These are phyloP conservation scores for Lepidochitona cinerea DNA, from an alignment of 2,888 invertebrate genomes.

Conservation along the genomic window DNA sequence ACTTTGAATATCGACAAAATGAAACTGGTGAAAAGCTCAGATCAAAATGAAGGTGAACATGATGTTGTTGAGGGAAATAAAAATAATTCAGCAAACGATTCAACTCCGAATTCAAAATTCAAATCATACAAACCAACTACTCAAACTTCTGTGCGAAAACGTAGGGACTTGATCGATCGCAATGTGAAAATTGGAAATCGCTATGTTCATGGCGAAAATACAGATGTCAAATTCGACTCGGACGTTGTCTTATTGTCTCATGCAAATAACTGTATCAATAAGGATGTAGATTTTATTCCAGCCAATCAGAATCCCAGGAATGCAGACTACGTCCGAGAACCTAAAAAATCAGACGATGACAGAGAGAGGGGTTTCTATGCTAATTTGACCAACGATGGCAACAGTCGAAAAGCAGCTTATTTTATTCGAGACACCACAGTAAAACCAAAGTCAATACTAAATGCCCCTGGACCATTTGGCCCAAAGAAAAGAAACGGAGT, in stretches of 20 bases:
- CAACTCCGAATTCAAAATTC: no score
- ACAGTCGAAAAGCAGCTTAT: constrained; percentile 48
- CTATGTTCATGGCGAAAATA: not conserved
- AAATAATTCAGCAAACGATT: no score
- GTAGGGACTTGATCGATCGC: constrained; percentile 45
- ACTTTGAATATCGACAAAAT: no score
- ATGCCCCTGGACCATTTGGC: constrained; percentile 32
- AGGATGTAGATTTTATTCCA: no score
- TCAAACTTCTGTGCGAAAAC: constrained; percentile 31
- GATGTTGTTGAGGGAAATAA: no score
- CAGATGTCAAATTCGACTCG: not conserved
- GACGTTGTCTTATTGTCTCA: not conserved
- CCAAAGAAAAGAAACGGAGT: constrained; percentile 30
- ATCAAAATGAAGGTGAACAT: no score
- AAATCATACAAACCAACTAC: constrained; percentile 22
- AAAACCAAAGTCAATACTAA: constrained; percentile 53
- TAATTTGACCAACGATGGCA: constrained; percentile 50
- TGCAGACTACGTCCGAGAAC: not conserved
- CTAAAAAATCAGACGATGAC: not conserved
- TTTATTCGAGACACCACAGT: constrained; percentile 47
- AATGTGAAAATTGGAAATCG: constrained; percentile 38
- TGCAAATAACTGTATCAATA: no score
- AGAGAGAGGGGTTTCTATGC: constrained; percentile 26
- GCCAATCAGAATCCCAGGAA: not conserved
- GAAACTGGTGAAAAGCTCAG: no score